Evolutionary conservation across 2,888 invertebrate species (phyloP), one percentile per base, ranked within the genome.

Genomic region (Sphecodes monilicornis): DNA sequence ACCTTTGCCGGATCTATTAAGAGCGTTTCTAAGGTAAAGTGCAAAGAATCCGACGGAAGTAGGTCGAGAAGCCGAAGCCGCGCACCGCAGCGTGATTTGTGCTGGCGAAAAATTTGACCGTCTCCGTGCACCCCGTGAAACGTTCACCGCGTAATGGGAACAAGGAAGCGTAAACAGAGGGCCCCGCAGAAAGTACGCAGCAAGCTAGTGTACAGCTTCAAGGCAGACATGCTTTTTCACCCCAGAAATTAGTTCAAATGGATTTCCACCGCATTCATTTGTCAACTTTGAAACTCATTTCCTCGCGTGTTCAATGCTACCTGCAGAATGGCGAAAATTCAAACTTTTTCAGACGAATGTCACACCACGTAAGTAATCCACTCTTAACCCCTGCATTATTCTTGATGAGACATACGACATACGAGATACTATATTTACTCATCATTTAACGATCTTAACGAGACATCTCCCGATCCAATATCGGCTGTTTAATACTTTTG

Each of bases 61-160:
- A 32, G 64, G 64, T 64, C 64, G 16, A 64, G 64, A 29, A 32
- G 64, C 16, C 32, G 64, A 16, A 54, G 26, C 16, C 32, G 18
- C 18, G 64, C 32, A 64, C 29, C 64, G 16, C 6, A 29, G 29
- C 64, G 64, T 64, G 64, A 64, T 64, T 64, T 64, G 16, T 29
- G 64, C 29, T 29, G 64, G 64, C 64, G 64, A 64, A 64, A 64
- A 64, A 64, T 64, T 64, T 64, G 16, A 64, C 32, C 64, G 29
- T 32, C 6, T 64, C 29, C 32, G 64, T 4, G 16, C 64, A 64
- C 32, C 32, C 64, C 64, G 64, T 54, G 50, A n/a, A n/a, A 54
- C 50, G 50, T 54, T 54, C 50, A 10, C 3, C 50, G 0, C 18
- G 6, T 32, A 64, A 32, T 32, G 64, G 18, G 29, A 64, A 32